Percentiles rank a stretch among this genome's conserved stretches.
Conservation (phyloP, 2,797 vertebrate genomes). For the Ceryle rudis region DNA sequence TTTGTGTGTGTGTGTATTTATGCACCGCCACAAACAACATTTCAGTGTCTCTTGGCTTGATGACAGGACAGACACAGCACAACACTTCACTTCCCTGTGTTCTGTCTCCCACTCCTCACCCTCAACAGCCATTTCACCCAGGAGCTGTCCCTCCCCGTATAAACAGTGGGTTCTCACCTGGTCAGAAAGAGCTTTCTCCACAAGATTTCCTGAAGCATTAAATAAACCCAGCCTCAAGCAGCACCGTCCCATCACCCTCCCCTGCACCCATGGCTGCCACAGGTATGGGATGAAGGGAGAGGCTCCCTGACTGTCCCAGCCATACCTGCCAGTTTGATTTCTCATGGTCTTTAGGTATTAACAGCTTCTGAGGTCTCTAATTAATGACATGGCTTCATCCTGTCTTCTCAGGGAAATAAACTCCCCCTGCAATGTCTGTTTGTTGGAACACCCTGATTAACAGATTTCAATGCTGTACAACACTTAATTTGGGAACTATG, state of each 20-base stretch:
- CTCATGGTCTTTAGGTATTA: neutral
- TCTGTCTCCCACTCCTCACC: neutral
- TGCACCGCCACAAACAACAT: neutral
- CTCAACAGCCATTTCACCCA: neutral
- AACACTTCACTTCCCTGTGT: neutral
- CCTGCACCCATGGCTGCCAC: neutral
- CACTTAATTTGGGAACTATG: neutral
- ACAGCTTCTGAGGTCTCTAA: neutral
- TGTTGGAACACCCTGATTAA: neutral
- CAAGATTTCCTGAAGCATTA: neutral
- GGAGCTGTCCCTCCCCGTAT: rapidly evolving
- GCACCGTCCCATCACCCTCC: neutral
- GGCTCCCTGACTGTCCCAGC: neutral
- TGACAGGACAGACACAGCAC: neutral
- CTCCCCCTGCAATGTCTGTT: neutral
- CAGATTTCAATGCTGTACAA: neutral
- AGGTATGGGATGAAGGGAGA: neutral
- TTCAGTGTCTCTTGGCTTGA: neutral
- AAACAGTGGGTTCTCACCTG: neutral
- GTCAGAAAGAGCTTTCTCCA: neutral
- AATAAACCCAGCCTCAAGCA: neutral
- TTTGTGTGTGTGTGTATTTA: rapidly evolving
- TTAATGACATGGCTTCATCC: neutral
- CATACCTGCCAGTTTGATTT: neutral
- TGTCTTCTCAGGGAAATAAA: neutral